These are phyloP conservation scores for Sweltsa coloradensis DNA, from an alignment of 1,140 invertebrate species.

Conservation along the genomic window DNA sequence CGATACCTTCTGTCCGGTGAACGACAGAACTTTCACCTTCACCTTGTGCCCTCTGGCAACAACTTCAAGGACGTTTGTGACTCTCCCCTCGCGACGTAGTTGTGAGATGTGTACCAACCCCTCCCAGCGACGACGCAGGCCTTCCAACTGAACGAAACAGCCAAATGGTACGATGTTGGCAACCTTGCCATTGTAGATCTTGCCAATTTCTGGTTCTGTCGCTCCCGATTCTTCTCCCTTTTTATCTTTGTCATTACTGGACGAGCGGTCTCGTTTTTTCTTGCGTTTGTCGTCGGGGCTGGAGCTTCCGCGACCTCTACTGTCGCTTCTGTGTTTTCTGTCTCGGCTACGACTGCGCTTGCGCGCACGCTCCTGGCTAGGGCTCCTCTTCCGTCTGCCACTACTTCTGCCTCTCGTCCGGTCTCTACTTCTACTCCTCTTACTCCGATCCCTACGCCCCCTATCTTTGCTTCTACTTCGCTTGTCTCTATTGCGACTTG, in stretches of 20 bases:
- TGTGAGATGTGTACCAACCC: conserved; percentile 98
- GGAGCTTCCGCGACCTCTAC: conserved; percentile 23
- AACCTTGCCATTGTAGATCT: conserved; percentile 88
- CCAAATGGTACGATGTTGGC: conserved; percentile 95
- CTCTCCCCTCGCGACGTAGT: conserved; percentile 80
- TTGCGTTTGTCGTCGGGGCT: conserved; percentile 26
- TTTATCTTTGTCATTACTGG: conserved; percentile 21
- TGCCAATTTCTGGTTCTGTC: conserved; percentile 36
- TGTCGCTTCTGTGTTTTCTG: conserved; percentile 16
- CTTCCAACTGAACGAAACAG: conserved; percentile 94
- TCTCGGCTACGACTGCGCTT: conserved; percentile 13
- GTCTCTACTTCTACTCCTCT: conserved; percentile 17
- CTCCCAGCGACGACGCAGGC: conserved; percentile 77
- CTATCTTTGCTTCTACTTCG: conserved; percentile 21
- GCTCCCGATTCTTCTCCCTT: conserved; percentile 14
- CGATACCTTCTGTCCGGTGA: conserved; percentile 88
- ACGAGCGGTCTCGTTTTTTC: conserved; percentile 30
- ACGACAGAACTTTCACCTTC: conserved; percentile 80
- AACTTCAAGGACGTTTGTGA: conserved; percentile 90
- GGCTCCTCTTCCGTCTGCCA: conserved; percentile 22
- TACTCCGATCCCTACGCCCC: conserved; percentile 16
- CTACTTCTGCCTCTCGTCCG: conserved; percentile 24
- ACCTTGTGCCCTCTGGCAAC: conserved; percentile 84
- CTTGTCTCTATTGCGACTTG: conserved; percentile 15
- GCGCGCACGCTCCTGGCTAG: conserved; percentile 16